These are phyloP conservation scores for Tipula helvola DNA, from an alignment of 2,888 invertebrate genomes.

Conservation along the genomic window DNA sequence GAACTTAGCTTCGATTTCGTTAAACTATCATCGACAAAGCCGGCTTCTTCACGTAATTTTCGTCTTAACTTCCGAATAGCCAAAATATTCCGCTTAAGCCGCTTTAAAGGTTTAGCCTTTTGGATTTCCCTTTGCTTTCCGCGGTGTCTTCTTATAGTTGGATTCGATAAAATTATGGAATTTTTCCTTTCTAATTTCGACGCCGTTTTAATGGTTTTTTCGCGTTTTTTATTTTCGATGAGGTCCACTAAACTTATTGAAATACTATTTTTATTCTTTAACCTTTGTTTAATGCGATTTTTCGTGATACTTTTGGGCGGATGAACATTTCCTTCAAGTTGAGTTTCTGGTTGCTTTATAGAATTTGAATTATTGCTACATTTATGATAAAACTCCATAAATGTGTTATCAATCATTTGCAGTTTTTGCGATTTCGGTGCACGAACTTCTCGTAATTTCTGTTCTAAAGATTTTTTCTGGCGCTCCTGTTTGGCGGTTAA, in stretches of 20 bases:
- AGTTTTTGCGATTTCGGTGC: neutral
- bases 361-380: neutral
- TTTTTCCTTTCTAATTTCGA: neutral
- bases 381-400: neutral
- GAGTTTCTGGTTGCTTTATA: neutral
- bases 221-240: neutral
- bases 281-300: neutral
- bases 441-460: neutral
- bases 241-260: neutral
- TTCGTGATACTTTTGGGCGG: neutral
- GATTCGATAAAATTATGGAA: neutral
- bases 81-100: neutral
- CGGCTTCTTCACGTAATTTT: neutral
- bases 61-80: neutral
- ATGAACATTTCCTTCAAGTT: neutral
- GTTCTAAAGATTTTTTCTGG: neutral
- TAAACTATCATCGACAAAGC: neutral
- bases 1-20: neutral
- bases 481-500: neutral
- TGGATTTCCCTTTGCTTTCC: conserved; percentile 8
- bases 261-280: neutral
- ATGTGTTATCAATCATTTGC: neutral
- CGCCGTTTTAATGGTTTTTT: neutral
- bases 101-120: neutral
- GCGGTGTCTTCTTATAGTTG: neutral